Percentiles rank a stretch among this genome's conserved stretches.
Evolutionary conservation across 2,888 invertebrate genomes (phyloP).

Genomic region (Mythimna loreyi): DNA sequence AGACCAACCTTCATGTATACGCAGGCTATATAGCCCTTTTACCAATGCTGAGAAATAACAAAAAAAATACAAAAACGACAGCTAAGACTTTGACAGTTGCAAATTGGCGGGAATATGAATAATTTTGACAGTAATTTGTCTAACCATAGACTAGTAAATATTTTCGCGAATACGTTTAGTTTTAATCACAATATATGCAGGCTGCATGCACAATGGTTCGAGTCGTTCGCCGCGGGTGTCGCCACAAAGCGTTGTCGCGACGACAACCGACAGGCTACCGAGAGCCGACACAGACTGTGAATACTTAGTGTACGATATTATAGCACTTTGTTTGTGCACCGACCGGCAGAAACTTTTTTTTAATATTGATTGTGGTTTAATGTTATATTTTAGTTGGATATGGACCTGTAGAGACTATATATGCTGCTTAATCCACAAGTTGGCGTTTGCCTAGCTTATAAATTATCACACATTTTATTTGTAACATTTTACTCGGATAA

Average conservation of each 20-base stretch:
- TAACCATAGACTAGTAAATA: too few relatives aligned
- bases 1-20: constrained; percentile 38
- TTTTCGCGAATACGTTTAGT: constrained; percentile 41
- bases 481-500: too few relatives aligned
- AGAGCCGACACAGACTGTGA: constrained; percentile 51
- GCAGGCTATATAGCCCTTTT: constrained; percentile 16
- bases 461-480: too few relatives aligned
- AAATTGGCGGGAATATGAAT: constrained; percentile 12
- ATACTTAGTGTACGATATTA: constrained; percentile 53
- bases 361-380: constrained; percentile 29
- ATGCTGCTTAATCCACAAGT: too few relatives aligned
- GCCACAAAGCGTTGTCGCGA: constrained; percentile 76
- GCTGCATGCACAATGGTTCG: constrained; percentile 56
- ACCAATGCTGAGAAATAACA: constrained; percentile 7
- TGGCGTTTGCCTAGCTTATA: too few relatives aligned
- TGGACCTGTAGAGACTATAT: too few relatives aligned
- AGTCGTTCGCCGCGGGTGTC: constrained; percentile 68
- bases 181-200: constrained; percentile 59
- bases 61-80: constrained; percentile 5
- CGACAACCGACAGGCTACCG: constrained; percentile 73
- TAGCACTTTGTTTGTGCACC: constrained; percentile 49
- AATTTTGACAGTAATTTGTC: constrained; percentile 22
- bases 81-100: constrained; percentile 15
- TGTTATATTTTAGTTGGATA: constrained; percentile 11
- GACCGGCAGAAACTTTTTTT: constrained; percentile 40